A percentile compares a stretch with the other conserved stretches of the same genome.
phyloP scores from a whole-genome alignment of 2,888 invertebrate species.

The Litoditis marina region DNA sequence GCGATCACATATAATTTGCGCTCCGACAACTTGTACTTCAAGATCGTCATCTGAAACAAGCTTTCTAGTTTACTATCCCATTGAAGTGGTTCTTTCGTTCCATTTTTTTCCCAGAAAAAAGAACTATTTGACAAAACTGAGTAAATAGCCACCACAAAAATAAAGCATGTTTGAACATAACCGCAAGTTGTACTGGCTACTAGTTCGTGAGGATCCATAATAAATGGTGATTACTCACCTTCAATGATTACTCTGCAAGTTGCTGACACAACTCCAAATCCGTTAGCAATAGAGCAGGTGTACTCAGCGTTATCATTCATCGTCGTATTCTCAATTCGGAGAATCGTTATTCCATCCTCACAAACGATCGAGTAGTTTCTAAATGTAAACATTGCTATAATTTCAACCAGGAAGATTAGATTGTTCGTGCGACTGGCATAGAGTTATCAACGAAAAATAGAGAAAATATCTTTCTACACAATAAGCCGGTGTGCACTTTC shows the following conservation, averaged over 20 bases:
- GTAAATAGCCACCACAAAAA: too few species aligned
- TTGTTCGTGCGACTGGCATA: too few species aligned
- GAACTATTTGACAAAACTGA: too few species aligned
- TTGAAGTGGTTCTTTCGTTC: too few species aligned
- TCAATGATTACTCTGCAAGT: slow-evolving; percentile 40
- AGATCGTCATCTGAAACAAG: slow-evolving; percentile 38
- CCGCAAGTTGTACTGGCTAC: too few species aligned
- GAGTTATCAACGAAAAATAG: too few species aligned
- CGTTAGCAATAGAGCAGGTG: slow-evolving; percentile 78
- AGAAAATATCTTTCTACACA: too few species aligned
- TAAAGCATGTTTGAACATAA: too few species aligned
- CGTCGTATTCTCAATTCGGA: slow-evolving; percentile 33
- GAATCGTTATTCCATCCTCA: slow-evolving; percentile 55
- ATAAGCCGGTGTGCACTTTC: too few species aligned
- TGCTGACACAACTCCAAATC: slow-evolving; percentile 78
- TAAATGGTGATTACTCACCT: slow-evolving; percentile 17
- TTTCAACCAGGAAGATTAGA: too few species aligned
- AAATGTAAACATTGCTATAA: slow-evolving; percentile 9
- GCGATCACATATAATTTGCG: slow-evolving; percentile 43
- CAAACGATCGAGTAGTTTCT: slow-evolving; percentile 49
- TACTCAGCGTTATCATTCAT: slow-evolving; percentile 80
- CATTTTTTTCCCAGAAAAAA: too few species aligned
- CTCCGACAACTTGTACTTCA: slow-evolving; percentile 32
- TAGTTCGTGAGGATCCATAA: not conserved
- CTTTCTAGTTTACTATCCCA: not conserved